Conservation (phyloP, 2,113 vertebrate species). For the Hippopotamus amphibius region DNA sequence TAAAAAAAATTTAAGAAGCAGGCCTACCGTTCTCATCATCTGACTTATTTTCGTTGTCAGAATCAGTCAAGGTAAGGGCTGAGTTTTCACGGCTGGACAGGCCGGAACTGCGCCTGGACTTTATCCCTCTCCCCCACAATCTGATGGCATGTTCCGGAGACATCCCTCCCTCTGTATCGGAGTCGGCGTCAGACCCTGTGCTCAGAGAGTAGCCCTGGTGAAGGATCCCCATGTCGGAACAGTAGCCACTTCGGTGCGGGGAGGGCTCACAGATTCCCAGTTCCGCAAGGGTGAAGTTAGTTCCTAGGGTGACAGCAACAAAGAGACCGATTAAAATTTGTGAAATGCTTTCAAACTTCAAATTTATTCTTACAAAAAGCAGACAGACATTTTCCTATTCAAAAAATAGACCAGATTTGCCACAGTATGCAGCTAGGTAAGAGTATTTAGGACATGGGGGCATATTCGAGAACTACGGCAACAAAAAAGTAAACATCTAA, state of each 20-base stretch:
- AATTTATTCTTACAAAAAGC: slow-evolving; percentile 39
- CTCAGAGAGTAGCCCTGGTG: slow-evolving; percentile 95
- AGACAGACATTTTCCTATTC: background rate
- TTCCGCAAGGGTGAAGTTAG: slow-evolving; percentile 96
- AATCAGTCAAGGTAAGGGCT: slow-evolving; percentile 95
- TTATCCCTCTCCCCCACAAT: slow-evolving; percentile 94
- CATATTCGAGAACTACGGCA: background rate
- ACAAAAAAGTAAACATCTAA: background rate
- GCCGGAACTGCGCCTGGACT: slow-evolving; percentile 94
- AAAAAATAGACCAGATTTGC: background rate
- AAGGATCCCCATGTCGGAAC: slow-evolving; percentile 95
- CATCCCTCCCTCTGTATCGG: slow-evolving; percentile 95
- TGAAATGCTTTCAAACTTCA: background rate
- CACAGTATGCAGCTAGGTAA: background rate
- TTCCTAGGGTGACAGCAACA: slow-evolving; percentile 83
- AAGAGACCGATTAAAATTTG: background rate
- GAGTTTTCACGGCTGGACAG: slow-evolving; percentile 96
- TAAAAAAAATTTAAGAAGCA: slow-evolving; percentile 56
- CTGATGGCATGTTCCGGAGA: slow-evolving; percentile 95
- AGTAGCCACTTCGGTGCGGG: slow-evolving; percentile 93
- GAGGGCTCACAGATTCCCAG: slow-evolving; percentile 95
- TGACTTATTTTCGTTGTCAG: slow-evolving; percentile 96
- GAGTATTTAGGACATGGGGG: too few species aligned
- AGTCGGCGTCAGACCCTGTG: slow-evolving; percentile 93
- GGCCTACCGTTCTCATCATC: slow-evolving; percentile 95